Evolutionary conservation across 2,888 invertebrate species (phyloP).

Genomic region (Luffia ferchaultella): DNA sequence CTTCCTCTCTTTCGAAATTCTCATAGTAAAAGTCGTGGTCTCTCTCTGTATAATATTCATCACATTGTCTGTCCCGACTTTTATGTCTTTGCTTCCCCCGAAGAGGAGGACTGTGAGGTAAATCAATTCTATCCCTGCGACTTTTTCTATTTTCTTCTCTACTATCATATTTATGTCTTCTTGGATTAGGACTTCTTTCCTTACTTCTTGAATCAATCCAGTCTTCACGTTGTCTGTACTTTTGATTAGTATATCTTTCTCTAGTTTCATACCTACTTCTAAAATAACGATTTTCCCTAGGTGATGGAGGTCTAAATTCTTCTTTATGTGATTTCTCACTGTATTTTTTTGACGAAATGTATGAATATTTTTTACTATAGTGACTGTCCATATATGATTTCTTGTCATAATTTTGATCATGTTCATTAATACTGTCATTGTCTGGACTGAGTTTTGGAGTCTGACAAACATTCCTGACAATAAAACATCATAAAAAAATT

Average conservation of each 20-base stretch:
- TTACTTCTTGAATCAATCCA: neutral
- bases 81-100: slow-evolving; percentile 22
- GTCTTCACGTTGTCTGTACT: neutral
- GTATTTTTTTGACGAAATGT: slow-evolving; percentile 5
- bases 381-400: no score
- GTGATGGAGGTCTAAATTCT: neutral
- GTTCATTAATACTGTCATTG: no score
- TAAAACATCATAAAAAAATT: no score
- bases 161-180: slow-evolving; percentile 6
- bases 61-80: slow-evolving; percentile 20
- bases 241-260: neutral
- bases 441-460: no score
- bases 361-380: slow-evolving; percentile 3
- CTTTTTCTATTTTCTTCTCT: slow-evolving; percentile 18
- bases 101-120: slow-evolving; percentile 25
- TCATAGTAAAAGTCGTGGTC: no score
- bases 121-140: slow-evolving; percentile 25
- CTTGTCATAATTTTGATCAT: no score
- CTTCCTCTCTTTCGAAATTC: neutral
- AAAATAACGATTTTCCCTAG: neutral
- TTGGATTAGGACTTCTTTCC: neutral
- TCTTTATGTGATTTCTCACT: slow-evolving; percentile 1
- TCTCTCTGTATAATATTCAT: neutral
- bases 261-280: neutral
- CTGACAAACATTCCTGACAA: no score